Evolutionary conservation across 1,140 invertebrate genomes (phyloP), one percentile per base, ranked within the genome.

Genomic region (Anoplophora glabripennis): DNA sequence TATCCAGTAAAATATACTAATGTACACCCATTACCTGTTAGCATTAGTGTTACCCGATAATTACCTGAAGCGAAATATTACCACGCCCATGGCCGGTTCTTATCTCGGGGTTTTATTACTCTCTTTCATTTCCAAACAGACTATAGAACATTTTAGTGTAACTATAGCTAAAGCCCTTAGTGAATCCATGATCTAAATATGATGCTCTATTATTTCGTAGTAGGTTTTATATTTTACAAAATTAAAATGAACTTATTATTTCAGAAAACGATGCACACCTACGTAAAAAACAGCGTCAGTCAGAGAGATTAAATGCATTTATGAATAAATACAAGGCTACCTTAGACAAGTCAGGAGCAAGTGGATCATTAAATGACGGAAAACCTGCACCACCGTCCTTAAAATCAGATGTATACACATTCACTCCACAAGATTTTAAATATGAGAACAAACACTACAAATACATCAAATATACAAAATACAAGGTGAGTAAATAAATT

Each of bases 391-490:
- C 62, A 58, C 57, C 67, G 10, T 57, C 57, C 11, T 61, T 65
- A 21, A 76, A 75, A 57, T 68, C 63, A 41, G 73, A 77, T 65
- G 73, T 81, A 68, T 80, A 87, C 70, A 87, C 85, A 33, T 84
- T 88, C 68, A 88, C 86, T 5, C 86, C 86, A 5, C 84, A 87
- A 66, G 87, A 89, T 72, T 88, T 89, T 73, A 89, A 88, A 72
- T 89, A 87, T 68, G 86, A 88, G 65, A 89, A 89, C 79, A 88
- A 89, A 75, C 87, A 89, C 74, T 89, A 89, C 75, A 88, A 89
- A 67, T 89, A 89, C 70, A 84, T 89, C 64, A 89, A 89, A 73
- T 89, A 89, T 70, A 86, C 84, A 15, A 87, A 88, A 69, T 85
- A 84, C 63, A 88, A 89, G 79, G 84, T 85, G 70, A 78, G 76